These are phyloP conservation scores for Centropyge bicolor DNA, from an alignment of 2,797 vertebrate species.

Conservation along the genomic window DNA sequence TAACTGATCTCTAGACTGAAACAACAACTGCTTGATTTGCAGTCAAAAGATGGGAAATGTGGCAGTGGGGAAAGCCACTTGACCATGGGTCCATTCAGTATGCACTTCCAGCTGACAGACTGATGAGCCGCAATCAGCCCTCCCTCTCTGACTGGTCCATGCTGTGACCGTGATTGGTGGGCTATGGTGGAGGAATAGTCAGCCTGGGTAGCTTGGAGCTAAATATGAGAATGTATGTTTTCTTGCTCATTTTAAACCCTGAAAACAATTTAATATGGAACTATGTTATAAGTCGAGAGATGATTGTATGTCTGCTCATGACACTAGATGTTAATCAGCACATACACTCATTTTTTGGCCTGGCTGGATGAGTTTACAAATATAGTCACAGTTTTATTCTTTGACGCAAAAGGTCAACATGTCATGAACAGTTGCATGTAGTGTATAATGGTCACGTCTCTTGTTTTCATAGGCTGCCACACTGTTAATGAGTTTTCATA, in stretches of 20 bases:
- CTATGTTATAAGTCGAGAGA: neutral
- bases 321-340: neutral
- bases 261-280: neutral
- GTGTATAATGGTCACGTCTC: neutral
- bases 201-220: conserved; percentile 16
- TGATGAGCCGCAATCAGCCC: conserved; percentile 74
- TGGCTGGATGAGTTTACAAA: neutral
- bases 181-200: conserved; percentile 33
- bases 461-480: conserved; percentile 5
- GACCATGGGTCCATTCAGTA: conserved; percentile 41
- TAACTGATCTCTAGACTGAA: conserved; percentile 53
- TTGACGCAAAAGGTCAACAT: conserved; percentile 19
- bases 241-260: neutral
- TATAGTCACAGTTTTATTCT: neutral
- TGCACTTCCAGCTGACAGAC: conserved; percentile 58
- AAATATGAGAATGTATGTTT: conserved; percentile 9
- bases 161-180: conserved; percentile 54
- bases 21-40: conserved; percentile 63
- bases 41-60: conserved; percentile 48
- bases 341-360: neutral
- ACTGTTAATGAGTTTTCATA: conserved; percentile 21
- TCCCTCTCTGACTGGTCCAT: conserved; percentile 41
- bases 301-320: neutral
- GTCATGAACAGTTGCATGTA: neutral
- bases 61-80: conserved; percentile 50